Evolutionary conservation across 2,888 invertebrate species (phyloP), one percentile per base, ranked within the genome.

Genomic region (Melanophora roralis): DNA sequence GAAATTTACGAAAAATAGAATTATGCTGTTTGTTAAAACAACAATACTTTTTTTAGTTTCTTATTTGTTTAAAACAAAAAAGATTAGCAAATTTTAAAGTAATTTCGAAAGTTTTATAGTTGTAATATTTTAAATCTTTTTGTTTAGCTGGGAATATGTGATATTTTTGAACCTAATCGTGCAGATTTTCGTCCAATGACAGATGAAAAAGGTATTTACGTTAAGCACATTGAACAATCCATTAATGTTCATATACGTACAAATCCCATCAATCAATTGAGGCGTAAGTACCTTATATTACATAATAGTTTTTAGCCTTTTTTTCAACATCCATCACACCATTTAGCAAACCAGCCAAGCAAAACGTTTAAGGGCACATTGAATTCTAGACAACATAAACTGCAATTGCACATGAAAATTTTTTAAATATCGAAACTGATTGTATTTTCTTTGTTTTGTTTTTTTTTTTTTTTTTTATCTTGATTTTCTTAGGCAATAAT

Each of bases 111-210:
- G 6, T 27, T 27, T 27, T 27, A 27, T 27, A 27, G 27, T 27
- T 27, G n/a, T n/a, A n/a, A n/a, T n/a, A n/a, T n/a, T n/a, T n/a
- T n/a, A n/a, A n/a, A n/a, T n/a, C n/a, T 27, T 27, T 27, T 53
- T 67, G 72, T 85, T 64, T 89, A 96, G 96, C 89, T 96, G 84
- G 95, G 95, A 43, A 93, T 96, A 81, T 91, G 92, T 82, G 93
- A 94, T 86, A 94, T 95, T 53, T 96, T 96, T 87, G 95, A 96
- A 88, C 95, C 96, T 1, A 92, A 94, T 75, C 93, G 93, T 80
- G 94, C 94, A 2, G 95, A 96, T 90, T 94, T 96, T 86, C 92
- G 93, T 16, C 93, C 93, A 73, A 95, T 96, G 95, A 95, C 96
- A 34, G 91, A 92, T 19, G 94, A 95, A 85, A 90, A 92, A n/a